These are phyloP conservation scores for Limnephilus auricula DNA, from an alignment of 2,888 invertebrate genomes.

Conservation along the genomic window DNA sequence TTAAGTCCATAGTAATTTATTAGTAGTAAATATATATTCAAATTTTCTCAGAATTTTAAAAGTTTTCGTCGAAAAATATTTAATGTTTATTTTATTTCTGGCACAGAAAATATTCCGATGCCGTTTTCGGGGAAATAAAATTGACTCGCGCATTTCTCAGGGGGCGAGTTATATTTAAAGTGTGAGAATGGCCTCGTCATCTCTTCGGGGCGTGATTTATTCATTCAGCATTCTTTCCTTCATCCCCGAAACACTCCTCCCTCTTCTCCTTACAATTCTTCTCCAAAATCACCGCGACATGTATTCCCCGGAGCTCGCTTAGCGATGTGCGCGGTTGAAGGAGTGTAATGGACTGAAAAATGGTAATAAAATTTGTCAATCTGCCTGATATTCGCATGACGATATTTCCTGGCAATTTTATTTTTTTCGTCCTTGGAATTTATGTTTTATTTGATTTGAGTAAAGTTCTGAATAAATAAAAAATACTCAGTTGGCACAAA, in stretches of 20 bases:
- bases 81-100: conserved; percentile 14
- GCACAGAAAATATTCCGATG: background rate
- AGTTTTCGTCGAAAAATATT: background rate
- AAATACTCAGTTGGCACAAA: background rate
- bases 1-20: background rate
- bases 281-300: conserved; percentile 57
- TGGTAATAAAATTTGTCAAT: conserved; percentile 57
- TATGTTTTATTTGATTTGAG: conserved; percentile 5
- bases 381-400: conserved; percentile 49
- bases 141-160: conserved; percentile 25
- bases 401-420: conserved; percentile 31
- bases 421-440: conserved; percentile 16
- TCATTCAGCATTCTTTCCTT: conserved; percentile 40
- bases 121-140: conserved; percentile 27
- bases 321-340: conserved; percentile 52
- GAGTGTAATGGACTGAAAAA: conserved; percentile 61
- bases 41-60: background rate
- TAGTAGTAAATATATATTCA: background rate
- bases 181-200: conserved; percentile 46
- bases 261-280: conserved; percentile 22
- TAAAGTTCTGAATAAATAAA: conserved; percentile 29
- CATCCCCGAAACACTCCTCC: conserved; percentile 36
- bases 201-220: conserved; percentile 49
- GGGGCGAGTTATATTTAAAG: conserved; percentile 47
- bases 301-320: conserved; percentile 55